Base-by-base conservation (phyloP, 2,797 vertebrate genomes). In the Platalea minor region DNA sequence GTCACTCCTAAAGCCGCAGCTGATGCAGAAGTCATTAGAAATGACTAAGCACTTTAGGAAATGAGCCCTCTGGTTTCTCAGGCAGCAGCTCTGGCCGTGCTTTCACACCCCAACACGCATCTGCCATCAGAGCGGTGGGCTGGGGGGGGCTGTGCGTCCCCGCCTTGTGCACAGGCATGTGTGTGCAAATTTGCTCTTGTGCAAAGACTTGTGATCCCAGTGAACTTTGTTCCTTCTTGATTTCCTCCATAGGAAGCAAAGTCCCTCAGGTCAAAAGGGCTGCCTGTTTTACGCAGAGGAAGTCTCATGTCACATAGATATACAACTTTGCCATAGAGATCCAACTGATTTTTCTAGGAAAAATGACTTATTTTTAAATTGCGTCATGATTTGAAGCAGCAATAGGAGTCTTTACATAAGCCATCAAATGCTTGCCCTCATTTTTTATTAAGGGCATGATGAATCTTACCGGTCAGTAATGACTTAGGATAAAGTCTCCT, bases 21-120 rank as follows among this genome's bases (percentile, higher is more conserved):
- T 87, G 75, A 89, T 78, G 72, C 51, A 86, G 70, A 45, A 72
- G 53, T 45, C 79, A 65, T 89, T 87, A 69, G 67, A 83, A 83
- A 69, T 95, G 96, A 97, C 68, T 59, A 69, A 96, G 86, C 69
- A 65, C 51, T 81, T 86, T n/a, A 85, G 83, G 61, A 95, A 95
- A 94, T 5, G 7, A 95, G 88, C 88, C 67, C 75, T 96, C 82
- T 3, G 4, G 37, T 94, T 95, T 72, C 90, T 90, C 75, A 91
- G 63, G 70, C 37, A 5, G 64, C 77, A 68, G 35, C 37, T 67
- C 45, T 46, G 73, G 76, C 54, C 6, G 3, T 53, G 69, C 84
- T 86, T 89, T 94, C 56, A 33, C 60, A 53, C 39, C 79, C 79
- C 85, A 37, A 48, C 67, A 60, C 29, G 48, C 64, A 41, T 81